Base-by-base conservation (phyloP, 2,888 invertebrate species). In the Meiosimyza platycephala region DNA sequence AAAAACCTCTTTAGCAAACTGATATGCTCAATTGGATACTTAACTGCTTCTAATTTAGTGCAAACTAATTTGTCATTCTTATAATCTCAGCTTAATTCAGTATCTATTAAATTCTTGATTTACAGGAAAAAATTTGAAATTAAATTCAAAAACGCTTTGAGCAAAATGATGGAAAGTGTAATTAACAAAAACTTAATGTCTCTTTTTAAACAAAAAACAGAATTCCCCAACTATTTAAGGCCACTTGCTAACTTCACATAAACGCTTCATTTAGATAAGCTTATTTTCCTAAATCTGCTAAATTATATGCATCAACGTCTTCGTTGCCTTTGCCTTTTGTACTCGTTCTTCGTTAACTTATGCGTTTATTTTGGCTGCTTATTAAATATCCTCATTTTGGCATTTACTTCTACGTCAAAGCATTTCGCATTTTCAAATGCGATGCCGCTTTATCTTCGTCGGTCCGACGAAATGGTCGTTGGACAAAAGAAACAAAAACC, bases 361-460 rank as follows among this genome's bases (percentile, higher is more conserved):
- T 54, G n/a, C 52, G 16, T 51, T 52, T n/a, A 48, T 57, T 59
- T 40, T 40, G 9, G 40, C 9, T 9, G 57, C 59, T 68, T 33
- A 59, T 68, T 57, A 68, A 68, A 68, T 68, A 59, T 51, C 59
- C 68, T 68, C 59, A 68, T 68, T 68, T 68, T 59, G 40, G 9
- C 40, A 40, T 6, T 59, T 59, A 57, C 59, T 28, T 28, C 28
- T 68, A 47, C 59, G 57, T n/a, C 64, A 51, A 18, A 50, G 64
- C 64, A 18, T 28, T 16, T 28, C 57, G 48, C 18, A 40, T 63
- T 40, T 40, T 9, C 40, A 9, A 63, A 40, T 63, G 63, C 28
- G 63, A 40, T 11, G 66, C 40, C 16, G 57, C 57, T 18, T 67
- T 55, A 67, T 67, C 55, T 67, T 40, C 13, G 51, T 52, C 22